Base-by-base conservation (phyloP, 1,140 invertebrate species). In the Belonocnema kinseyi region DNA sequence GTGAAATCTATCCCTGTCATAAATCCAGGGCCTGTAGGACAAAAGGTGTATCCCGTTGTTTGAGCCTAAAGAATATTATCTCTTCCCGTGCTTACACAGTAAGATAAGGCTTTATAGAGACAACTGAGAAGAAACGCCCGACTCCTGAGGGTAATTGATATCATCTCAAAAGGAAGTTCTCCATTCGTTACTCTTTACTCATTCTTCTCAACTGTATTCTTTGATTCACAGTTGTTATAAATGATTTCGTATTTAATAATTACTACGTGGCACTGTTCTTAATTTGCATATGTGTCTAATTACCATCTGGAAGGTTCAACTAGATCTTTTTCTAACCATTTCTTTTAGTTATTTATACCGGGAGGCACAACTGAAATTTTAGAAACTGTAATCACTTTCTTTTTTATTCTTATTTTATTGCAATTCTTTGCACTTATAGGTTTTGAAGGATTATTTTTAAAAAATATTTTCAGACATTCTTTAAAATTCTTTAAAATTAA, bases 81-180 rank as follows among this genome's bases (percentile, higher is more conserved):
- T 66, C 58, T 66, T 66, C 58, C 58, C 40, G 58, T 26, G 58
- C 21, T 66, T 40, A 33, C 33, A 26, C 58, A 16, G 58, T 40
- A 19, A 66, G 58, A 66, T 66, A 66, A 66, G 58, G 33, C 26
- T 66, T 66, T 66, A 66, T 66, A 66, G 58, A 66, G 58, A 66
- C 58, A 66, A 66, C 58, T 66, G 40, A 66, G 58, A 66, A 66
- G 58, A 66, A 66, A 66, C 58, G 58, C 58, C 58, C 26, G 13
- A 66, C 26, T 33, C 58, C 58, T 66, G 56, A 26, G 58, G 58
- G 21, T 33, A 66, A 66, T 66, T 66, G 58, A 66, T 66, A 66
- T 33, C 2, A 66, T 66, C 58, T 40, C 56, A 16, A 40, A 33
- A 66, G 58, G 58, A 66, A 61, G 56, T 61, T 61, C 56, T 61